Percentiles rank a stretch among this genome's conserved stretches.
phyloP scores from a whole-genome alignment of 2,888 invertebrate genomes.

The Drosophila suboccidentalis region DNA sequence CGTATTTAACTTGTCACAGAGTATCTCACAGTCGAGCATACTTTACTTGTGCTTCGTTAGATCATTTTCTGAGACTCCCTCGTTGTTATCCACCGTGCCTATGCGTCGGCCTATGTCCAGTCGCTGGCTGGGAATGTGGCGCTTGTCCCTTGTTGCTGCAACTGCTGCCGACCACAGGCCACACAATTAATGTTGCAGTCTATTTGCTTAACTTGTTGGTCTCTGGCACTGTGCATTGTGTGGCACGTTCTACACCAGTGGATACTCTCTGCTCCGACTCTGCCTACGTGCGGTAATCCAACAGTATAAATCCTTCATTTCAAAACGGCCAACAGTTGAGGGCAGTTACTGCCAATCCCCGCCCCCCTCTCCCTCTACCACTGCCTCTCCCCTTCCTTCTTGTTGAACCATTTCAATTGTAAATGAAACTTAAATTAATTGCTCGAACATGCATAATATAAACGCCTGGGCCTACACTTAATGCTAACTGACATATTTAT shows the following conservation, averaged over 20 bases:
- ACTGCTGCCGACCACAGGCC: conserved; percentile 55
- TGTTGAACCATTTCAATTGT: conserved; percentile 66
- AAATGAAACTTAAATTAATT: conserved; percentile 81
- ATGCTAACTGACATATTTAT: conserved; percentile 77
- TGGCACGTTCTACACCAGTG: conserved; percentile 63
- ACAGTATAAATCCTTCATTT: conserved; percentile 76
- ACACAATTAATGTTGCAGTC: conserved; percentile 83
- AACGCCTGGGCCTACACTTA: conserved; percentile 68
- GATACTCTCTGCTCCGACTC: conserved; percentile 15
- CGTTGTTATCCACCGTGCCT: conserved; percentile 5
- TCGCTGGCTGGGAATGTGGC: conserved; percentile 8
- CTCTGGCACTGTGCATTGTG: conserved; percentile 45
- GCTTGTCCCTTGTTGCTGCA: conserved; percentile 5
- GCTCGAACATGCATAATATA: conserved; percentile 78
- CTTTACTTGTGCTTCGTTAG: neutral
- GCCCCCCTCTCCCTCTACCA: neutral
- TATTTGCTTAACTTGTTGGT: conserved; percentile 82
- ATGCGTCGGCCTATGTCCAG: conserved; percentile 1
- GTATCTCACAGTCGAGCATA: neutral
- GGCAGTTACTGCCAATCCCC: neutral
- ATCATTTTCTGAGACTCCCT: neutral
- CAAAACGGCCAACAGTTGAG: conserved; percentile 40
- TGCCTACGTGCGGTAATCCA: conserved; percentile 75
- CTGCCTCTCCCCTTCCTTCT: neutral
- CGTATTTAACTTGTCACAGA: neutral